Percentiles rank a stretch among this genome's conserved stretches.
Evolutionary conservation across 2,888 invertebrate species (phyloP).

Genomic region (Leptopilina myrica): DNA sequence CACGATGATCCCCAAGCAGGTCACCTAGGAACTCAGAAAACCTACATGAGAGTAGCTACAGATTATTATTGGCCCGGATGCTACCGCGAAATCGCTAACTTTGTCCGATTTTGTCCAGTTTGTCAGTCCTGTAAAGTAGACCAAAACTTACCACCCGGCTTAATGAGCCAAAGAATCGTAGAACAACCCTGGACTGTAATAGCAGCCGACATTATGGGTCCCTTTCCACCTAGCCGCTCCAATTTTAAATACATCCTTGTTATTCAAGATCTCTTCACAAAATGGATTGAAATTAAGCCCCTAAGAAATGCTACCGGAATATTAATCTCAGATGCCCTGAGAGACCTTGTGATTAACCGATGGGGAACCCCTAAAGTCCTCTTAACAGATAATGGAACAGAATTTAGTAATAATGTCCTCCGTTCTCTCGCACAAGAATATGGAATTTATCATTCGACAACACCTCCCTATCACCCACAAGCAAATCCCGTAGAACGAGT

Average conservation of each 20-base stretch:
- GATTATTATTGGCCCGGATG: no score
- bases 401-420: slow-evolving; percentile 46
- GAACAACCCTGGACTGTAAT: slow-evolving; percentile 50
- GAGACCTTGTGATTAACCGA: slow-evolving; percentile 48
- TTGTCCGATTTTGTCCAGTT: no score
- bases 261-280: slow-evolving; percentile 56
- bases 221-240: slow-evolving; percentile 47
- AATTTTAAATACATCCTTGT: slow-evolving; percentile 54
- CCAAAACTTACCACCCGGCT: not conserved
- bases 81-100: no score
- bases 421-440: not conserved
- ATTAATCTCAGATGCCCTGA: slow-evolving; percentile 46
- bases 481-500: slow-evolving; percentile 35
- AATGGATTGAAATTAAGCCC: slow-evolving; percentile 52
- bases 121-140: no score
- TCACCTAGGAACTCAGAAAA: no score
- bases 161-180: slow-evolving; percentile 6
- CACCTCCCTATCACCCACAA: slow-evolving; percentile 39
- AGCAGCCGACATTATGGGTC: slow-evolving; percentile 43
- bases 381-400: slow-evolving; percentile 58
- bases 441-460: not conserved
- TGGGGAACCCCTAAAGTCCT: slow-evolving; percentile 55
- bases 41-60: no score
- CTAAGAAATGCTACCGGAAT: slow-evolving; percentile 51
- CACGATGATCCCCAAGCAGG: not conserved